Percentiles rank a stretch among this genome's conserved stretches.
Evolutionary conservation across 2,113 vertebrate species (phyloP).

Genomic region (Oreochromis spilurus): DNA sequence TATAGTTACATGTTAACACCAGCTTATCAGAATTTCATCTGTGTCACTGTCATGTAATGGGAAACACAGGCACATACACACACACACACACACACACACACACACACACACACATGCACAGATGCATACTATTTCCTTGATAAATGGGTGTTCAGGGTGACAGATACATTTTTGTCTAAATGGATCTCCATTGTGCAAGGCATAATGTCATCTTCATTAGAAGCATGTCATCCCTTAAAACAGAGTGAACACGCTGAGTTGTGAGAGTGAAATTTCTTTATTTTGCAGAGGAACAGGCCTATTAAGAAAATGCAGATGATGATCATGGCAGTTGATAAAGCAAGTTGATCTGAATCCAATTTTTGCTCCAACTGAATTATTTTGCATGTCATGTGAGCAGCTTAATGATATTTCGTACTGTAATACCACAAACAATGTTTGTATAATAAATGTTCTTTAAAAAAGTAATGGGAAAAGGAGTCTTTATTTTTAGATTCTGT

Average conservation of each 20-base stretch:
- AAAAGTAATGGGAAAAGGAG: neutral
- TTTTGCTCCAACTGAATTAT: neutral
- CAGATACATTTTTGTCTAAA: neutral
- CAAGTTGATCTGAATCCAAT: neutral
- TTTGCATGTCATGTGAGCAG: neutral
- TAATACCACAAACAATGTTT: neutral
- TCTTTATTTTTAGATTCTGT: neutral
- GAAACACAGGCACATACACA: accelerated
- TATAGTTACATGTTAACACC: neutral
- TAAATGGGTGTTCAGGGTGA: neutral
- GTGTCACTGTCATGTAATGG: neutral
- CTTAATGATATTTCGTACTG: neutral
- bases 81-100: too few species aligned
- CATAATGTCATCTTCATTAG: neutral
- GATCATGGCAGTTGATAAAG: neutral
- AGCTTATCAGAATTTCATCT: neutral
- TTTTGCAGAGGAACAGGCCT: neutral
- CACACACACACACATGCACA: neutral
- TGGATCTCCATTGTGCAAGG: neutral
- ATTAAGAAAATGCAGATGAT: neutral
- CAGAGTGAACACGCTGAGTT: neutral
- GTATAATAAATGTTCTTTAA: neutral
- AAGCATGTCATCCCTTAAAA: neutral
- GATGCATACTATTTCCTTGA: neutral
- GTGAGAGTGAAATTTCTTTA: neutral